These are phyloP conservation scores for Eurosta solidaginis DNA, from an alignment of 1,140 invertebrate species.

Conservation along the genomic window DNA sequence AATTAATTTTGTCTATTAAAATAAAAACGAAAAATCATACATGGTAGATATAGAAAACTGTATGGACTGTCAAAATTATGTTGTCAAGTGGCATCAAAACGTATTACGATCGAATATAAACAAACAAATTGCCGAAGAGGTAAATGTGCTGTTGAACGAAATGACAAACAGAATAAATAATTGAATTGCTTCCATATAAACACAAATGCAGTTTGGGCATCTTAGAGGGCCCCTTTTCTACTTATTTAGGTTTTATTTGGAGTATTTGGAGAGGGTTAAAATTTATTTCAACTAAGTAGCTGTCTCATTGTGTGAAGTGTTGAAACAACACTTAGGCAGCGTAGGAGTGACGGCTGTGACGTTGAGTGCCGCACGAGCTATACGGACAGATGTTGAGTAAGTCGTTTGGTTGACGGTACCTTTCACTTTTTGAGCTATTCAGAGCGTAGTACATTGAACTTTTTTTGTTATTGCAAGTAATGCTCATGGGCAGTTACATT, in stretches of 20 bases:
- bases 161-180: too few species aligned
- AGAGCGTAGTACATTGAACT: too few species aligned
- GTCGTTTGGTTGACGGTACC: too few species aligned
- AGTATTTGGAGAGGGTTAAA: not conserved
- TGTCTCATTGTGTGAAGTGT: slow-evolving; percentile 21
- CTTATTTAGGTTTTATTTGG: not conserved
- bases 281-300: not conserved
- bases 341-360: not conserved
- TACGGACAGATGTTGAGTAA: not conserved
- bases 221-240: not conserved
- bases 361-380: not conserved
- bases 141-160: not conserved
- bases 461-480: too few species aligned
- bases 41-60: slow-evolving; percentile 1
- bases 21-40: not conserved
- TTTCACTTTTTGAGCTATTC: too few species aligned
- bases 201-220: not conserved
- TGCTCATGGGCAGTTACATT: too few species aligned
- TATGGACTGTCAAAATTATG: slow-evolving; percentile 20
- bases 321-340: not conserved
- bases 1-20: not conserved
- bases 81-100: slow-evolving; percentile 21
- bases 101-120: not conserved
- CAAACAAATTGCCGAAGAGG: slow-evolving; percentile 6
- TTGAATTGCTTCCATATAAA: too few species aligned